phyloP scores from a whole-genome alignment of 2,888 invertebrate species.

The Chesias legatella region DNA sequence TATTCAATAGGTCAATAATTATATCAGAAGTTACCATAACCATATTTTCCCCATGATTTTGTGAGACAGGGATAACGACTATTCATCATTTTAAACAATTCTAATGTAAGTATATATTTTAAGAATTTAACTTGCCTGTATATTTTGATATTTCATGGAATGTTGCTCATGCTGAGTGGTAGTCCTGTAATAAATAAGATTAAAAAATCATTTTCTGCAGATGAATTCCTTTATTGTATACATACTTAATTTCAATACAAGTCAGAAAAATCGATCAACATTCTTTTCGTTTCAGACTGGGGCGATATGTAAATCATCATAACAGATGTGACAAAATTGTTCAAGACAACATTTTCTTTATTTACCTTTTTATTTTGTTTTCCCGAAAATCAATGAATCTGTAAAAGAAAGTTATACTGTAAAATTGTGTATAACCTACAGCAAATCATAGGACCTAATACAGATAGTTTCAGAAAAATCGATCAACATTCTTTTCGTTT shows the following conservation, averaged over 20 bases:
- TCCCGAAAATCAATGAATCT: too few species aligned
- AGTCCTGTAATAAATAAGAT: neutral
- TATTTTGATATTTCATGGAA: too few species aligned
- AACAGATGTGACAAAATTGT: conserved; percentile 26
- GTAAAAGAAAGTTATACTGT: too few species aligned
- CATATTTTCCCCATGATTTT: conserved; percentile 57
- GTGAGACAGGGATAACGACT: conserved; percentile 64
- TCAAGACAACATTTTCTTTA: conserved; percentile 8
- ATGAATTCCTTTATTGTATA: too few species aligned
- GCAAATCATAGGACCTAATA: too few species aligned
- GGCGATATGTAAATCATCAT: conserved; percentile 57
- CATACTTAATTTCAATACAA: neutral
- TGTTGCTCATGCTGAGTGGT: too few species aligned
- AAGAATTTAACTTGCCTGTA: too few species aligned
- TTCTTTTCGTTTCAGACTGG: conserved; percentile 49
- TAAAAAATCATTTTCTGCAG: neutral
- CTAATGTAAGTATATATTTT: too few species aligned
- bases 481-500: neutral
- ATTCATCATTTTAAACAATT: too few species aligned
- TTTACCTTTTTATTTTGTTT: too few species aligned
- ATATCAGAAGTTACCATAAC: conserved; percentile 53
- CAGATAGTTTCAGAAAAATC: neutral
- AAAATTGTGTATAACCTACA: too few species aligned
- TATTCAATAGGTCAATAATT: too few species aligned
- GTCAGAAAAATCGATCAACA: conserved; percentile 48